These are phyloP conservation scores for Rhinichthys klamathensis DNA, from an alignment of 2,113 vertebrate genomes.

Conservation along the genomic window DNA sequence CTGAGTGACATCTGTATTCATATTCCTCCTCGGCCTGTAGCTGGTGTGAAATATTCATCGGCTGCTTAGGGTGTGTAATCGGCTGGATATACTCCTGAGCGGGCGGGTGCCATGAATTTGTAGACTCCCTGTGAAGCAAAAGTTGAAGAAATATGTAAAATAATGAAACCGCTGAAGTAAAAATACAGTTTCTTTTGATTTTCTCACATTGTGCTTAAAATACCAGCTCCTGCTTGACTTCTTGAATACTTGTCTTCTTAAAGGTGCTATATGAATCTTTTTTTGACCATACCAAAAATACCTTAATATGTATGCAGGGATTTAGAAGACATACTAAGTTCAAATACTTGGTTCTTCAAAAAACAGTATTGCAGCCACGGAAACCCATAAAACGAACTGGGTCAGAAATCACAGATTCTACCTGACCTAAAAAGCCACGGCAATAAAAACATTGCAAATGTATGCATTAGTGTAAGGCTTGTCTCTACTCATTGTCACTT, in stretches of 20 bases:
- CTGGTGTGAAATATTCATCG: constrained; percentile 54
- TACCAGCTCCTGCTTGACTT: background rate
- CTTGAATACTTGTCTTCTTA: background rate
- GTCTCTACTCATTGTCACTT: too few relatives aligned
- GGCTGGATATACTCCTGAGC: constrained; percentile 15
- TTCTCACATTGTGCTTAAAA: background rate
- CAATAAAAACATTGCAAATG: too few relatives aligned
- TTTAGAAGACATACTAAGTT: too few relatives aligned
- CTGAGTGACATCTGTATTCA: constrained; percentile 55
- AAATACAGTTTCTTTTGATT: background rate
- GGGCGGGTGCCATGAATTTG: background rate
- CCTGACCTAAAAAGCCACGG: too few relatives aligned
- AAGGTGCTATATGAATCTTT: too few relatives aligned
- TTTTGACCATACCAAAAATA: too few relatives aligned
- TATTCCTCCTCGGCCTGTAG: constrained; percentile 45
- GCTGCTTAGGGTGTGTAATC: constrained; percentile 49
- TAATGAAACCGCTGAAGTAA: constrained; percentile 15
- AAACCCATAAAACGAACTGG: too few relatives aligned
- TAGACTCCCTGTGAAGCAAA: background rate
- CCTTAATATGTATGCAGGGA: too few relatives aligned
- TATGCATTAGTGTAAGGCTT: too few relatives aligned
- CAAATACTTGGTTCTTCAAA: too few relatives aligned
- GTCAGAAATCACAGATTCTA: too few relatives aligned
- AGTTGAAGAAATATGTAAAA: background rate
- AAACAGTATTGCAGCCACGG: too few relatives aligned